Evolutionary conservation across 2,888 invertebrate genomes (phyloP).

Genomic region (Metacarcinus magister): DNA sequence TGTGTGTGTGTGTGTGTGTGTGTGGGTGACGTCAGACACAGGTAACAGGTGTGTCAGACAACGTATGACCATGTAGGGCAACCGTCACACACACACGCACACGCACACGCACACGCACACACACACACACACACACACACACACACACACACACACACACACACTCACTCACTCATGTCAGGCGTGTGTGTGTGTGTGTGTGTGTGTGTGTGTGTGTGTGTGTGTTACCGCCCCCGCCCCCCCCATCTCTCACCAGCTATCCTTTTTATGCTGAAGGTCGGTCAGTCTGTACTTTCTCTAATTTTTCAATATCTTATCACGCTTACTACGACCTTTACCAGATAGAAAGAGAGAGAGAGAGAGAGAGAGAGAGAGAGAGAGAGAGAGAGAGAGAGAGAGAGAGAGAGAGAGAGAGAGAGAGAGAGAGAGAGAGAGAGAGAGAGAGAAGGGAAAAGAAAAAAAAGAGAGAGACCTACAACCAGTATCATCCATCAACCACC

Average conservation of each 20-base stretch:
- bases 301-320: neutral
- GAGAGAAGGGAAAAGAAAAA: too few species aligned
- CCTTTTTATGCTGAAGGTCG: neutral
- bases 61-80: neutral
- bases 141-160: too few species aligned
- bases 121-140: too few species aligned
- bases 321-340: neutral
- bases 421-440: slow-evolving; percentile 9
- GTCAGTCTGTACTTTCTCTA: neutral
- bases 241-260: too few species aligned
- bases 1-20: slow-evolving; percentile 54
- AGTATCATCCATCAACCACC: neutral
- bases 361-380: slow-evolving; percentile 43
- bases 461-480: neutral
- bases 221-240: neutral
- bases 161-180: slow-evolving; percentile 9
- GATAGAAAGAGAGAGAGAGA: slow-evolving; percentile 22
- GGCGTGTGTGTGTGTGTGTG: slow-evolving; percentile 58
- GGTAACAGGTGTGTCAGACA: neutral
- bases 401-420: slow-evolving; percentile 26
- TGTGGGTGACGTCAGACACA: slow-evolving; percentile 38
- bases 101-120: too few species aligned
- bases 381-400: slow-evolving; percentile 26
- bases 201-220: slow-evolving; percentile 61
- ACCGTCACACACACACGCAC: neutral